phyloP scores from a whole-genome alignment of 1,140 invertebrate genomes.

The Platyscapa corneri region DNA sequence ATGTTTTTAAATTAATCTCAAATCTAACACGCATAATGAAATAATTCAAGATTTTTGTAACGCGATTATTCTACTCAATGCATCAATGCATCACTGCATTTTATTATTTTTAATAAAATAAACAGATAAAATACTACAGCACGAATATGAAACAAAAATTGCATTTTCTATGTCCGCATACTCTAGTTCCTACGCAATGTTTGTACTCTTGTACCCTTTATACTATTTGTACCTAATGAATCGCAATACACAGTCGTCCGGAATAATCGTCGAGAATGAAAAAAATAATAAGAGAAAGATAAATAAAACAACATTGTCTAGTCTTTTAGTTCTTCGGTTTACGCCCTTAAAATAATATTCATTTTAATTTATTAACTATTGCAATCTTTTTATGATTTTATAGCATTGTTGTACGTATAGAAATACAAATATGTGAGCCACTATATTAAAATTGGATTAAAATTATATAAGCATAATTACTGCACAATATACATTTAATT shows the following conservation, averaged over 20 bases:
- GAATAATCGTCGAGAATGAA: slow-evolving; percentile 63
- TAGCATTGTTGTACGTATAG: too few species aligned
- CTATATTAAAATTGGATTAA: too few species aligned
- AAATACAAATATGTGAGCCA: too few species aligned
- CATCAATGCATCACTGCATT: not conserved
- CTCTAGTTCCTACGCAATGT: slow-evolving; percentile 74
- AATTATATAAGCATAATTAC: not conserved
- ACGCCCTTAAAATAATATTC: not conserved
- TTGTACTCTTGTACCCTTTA: slow-evolving; percentile 75
- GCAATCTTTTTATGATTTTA: not conserved
- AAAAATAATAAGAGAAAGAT: slow-evolving; percentile 18
- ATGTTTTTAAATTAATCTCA: too few species aligned
- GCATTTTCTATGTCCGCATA: slow-evolving; percentile 73
- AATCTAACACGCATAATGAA: too few species aligned
- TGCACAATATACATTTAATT: not conserved
- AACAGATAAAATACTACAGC: slow-evolving; percentile 25
- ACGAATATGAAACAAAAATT: slow-evolving; percentile 31
- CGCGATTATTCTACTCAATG: not conserved
- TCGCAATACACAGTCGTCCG: slow-evolving; percentile 74
- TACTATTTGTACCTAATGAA: slow-evolving; percentile 75
- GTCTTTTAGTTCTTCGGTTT: not conserved
- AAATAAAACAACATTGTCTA: slow-evolving; percentile 17
- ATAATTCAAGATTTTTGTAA: not conserved
- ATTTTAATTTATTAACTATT: slow-evolving; percentile 14
- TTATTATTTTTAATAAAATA: not conserved